Base-by-base conservation (phyloP, 2,888 invertebrate genomes). In the Amphimallon solstitiale region DNA sequence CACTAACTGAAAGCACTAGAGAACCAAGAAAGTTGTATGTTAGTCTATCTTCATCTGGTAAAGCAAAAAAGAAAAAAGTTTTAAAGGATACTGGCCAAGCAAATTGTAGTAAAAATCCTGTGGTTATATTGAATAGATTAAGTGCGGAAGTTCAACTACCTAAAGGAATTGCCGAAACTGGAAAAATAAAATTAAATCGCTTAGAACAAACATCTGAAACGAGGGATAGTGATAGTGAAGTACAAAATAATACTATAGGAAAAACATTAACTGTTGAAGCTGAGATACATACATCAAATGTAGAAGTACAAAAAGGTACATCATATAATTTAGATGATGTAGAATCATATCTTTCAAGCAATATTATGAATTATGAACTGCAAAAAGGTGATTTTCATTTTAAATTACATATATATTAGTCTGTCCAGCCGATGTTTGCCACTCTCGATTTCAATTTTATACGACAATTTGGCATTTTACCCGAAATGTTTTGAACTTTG, bases 1-100 rank as follows among this genome's bases (percentile, higher is more conserved):
- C 69, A 12, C 66, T 71, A 3, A 64, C 43, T 21, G 68, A 68
- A 54, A 63, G 45, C 9, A 56, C 45, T 10, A 68, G 66, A 29
- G 63, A 63, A 54, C 56, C 66, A n/a, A 64, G 59, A 35, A 71
- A 70, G 61, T 66, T 73, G 14, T 56, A 61, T 10, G 67, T 70
- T 14, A 68, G 65, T 38, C 49, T 49, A 40, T 63, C 38, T 46
- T 56, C 48, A 29, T 62, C 54, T 12, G 37, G 51, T 52, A 40
- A 34, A 34, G 48, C 10, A 19, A 43, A 60, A n/a, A 60, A 62
- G 35, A 65, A 67, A 14, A 10, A 9, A 14, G 48, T 56, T 37
- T 23, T n/a, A 4, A 14, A 35, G n/a, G 15, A 52, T 15, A 7
- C 12, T 19, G 9, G 19, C 14, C 46, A 12, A 29, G 6, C 15